phyloP scores from a whole-genome alignment of 2,888 invertebrate species.

The Nemapogon koenigi region DNA sequence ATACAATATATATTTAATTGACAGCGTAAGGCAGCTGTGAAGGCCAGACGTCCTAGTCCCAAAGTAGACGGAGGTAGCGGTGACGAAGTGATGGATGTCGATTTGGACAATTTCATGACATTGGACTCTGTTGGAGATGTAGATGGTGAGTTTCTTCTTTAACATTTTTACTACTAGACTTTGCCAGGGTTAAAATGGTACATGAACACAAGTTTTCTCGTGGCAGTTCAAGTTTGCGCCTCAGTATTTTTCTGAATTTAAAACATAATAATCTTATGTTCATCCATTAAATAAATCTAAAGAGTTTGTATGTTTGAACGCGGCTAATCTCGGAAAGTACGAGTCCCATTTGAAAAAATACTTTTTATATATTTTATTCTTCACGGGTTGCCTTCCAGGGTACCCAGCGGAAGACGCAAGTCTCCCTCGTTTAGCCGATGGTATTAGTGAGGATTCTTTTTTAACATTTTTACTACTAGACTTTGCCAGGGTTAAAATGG shows the following conservation, averaged over 20 bases:
- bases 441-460: too few species aligned
- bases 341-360: too few species aligned
- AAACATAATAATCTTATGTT: too few species aligned
- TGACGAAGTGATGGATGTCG: slow-evolving; percentile 75
- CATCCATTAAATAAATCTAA: too few species aligned
- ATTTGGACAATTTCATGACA: slow-evolving; percentile 85
- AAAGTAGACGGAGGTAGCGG: slow-evolving; percentile 68
- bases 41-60: slow-evolving; percentile 43
- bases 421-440: too few species aligned
- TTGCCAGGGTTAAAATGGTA: not conserved
- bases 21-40: slow-evolving; percentile 40
- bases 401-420: too few species aligned
- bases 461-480: not conserved
- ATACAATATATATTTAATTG: slow-evolving; percentile 1
- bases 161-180: not conserved
- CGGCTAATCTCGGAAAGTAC: too few species aligned
- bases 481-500: not conserved
- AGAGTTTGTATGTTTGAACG: too few species aligned
- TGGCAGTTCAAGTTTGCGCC: too few species aligned
- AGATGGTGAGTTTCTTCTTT: slow-evolving; percentile 63
- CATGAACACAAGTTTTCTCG: slow-evolving; percentile 9
- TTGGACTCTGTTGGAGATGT: slow-evolving; percentile 89
- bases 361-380: too few species aligned
- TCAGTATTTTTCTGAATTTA: slow-evolving; percentile 9
- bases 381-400: too few species aligned